phyloP scores from a whole-genome alignment of 2,888 invertebrate genomes.

The Fabriciana adippe region DNA sequence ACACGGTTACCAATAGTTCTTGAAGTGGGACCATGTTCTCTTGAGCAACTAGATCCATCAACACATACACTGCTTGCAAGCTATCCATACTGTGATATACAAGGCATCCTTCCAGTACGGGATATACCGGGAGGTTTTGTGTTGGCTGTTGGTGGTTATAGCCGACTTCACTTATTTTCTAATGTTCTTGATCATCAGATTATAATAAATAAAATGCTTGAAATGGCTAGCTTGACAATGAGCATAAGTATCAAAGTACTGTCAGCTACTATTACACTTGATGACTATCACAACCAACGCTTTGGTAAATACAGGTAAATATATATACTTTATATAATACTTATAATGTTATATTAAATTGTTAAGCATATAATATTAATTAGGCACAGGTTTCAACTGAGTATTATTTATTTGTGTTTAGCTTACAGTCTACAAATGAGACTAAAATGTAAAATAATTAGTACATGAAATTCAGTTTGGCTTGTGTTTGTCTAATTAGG shows the following conservation, averaged over 20 bases:
- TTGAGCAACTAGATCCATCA: slow-evolving; percentile 95
- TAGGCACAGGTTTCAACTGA: background rate
- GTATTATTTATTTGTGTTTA: no score
- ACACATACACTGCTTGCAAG: slow-evolving; percentile 89
- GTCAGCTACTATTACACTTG: slow-evolving; percentile 90
- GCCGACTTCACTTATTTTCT: slow-evolving; percentile 95
- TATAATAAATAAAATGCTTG: slow-evolving; percentile 92
- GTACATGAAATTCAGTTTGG: no score
- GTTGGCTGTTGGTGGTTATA: slow-evolving; percentile 94
- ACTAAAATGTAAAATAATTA: no score
- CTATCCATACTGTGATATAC: slow-evolving; percentile 74
- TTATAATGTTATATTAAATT: background rate
- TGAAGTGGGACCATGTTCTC: slow-evolving; percentile 94
- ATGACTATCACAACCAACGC: slow-evolving; percentile 93
- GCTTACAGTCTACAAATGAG: no score
- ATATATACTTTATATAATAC: background rate
- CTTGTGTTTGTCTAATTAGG: no score
- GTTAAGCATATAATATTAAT: background rate
- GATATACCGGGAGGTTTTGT: slow-evolving; percentile 97
- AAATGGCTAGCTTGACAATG: slow-evolving; percentile 90
- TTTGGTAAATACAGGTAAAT: slow-evolving; percentile 95
- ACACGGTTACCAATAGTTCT: slow-evolving; percentile 92
- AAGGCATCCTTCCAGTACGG: slow-evolving; percentile 85
- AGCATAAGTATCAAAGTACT: slow-evolving; percentile 92
- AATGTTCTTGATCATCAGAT: slow-evolving; percentile 90